Conservation (phyloP, 2,113 vertebrate genomes). For the Pycnonotus jocosus region DNA sequence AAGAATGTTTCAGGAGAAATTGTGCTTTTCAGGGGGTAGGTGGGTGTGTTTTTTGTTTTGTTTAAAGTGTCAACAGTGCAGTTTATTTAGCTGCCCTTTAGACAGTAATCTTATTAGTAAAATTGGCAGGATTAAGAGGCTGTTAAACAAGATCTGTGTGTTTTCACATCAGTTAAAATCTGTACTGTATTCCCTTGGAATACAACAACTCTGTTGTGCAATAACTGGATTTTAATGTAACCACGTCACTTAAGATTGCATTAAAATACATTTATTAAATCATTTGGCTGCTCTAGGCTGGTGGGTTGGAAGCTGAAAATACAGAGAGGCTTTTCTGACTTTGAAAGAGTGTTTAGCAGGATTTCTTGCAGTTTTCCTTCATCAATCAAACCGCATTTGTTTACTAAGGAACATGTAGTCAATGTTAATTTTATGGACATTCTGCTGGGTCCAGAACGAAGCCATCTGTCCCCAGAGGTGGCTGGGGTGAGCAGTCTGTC, state of each 20-base stretch:
- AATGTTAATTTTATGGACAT: conserved; percentile 83
- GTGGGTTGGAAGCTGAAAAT: conserved; percentile 6
- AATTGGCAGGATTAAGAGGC: conserved; percentile 71
- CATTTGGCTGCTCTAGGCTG: conserved; percentile 45
- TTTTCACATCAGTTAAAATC: conserved; percentile 71
- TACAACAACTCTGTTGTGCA: conserved; percentile 57
- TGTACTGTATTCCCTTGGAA: conserved; percentile 56
- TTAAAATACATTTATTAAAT: conserved; percentile 71
- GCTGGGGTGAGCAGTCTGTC: conserved; percentile 65
- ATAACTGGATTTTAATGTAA: conserved; percentile 65
- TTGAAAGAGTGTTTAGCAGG: conserved; percentile 74
- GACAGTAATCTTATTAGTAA: conserved; percentile 71
- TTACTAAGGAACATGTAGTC: conserved; percentile 84
- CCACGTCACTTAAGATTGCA: conserved; percentile 65
- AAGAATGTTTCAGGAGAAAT: neutral
- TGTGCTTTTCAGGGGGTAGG: neutral
- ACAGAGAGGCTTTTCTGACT: conserved; percentile 67
- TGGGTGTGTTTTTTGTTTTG: neutral
- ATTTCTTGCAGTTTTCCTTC: conserved; percentile 81
- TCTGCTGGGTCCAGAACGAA: conserved; percentile 74
- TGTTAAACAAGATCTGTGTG: conserved; percentile 64
- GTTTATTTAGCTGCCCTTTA: conserved; percentile 47
- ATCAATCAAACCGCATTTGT: conserved; percentile 82
- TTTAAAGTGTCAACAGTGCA: conserved; percentile 2
- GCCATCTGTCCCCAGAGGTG: conserved; percentile 73